Evolutionary conservation across 2,797 vertebrate species (phyloP), one percentile per base, ranked within the genome.

Genomic region (Limosa lapponica): DNA sequence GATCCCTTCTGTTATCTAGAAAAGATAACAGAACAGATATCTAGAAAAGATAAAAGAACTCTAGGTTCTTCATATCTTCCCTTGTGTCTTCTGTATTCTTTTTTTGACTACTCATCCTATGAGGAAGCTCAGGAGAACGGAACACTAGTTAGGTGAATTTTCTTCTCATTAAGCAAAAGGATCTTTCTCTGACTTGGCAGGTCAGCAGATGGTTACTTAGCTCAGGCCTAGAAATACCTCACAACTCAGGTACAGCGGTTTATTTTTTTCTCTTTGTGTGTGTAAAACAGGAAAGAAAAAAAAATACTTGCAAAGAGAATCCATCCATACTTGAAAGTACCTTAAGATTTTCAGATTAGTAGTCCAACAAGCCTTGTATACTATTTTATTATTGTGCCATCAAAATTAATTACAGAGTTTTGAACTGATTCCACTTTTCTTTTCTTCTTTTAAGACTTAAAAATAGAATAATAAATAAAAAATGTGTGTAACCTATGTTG

Each of bases 401-500:
- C 36, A 52, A 8, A 86, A 48, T 20, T 51, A 62, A 51, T 57
- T 66, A 61, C 30, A 19, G 20, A 73, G 13, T 49, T 91, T 59
- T 70, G 10, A 77, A 13, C 10, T 23, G 4, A 8, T 71, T 46
- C 15, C 4, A 36, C 1, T 28, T 64, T 48, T 46, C 3, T 44
- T 44, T 48, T 10, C 69, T 54, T 48, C 18, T 51, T 44, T 20
- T 15, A 81, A 46, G 23, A 44, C 20, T 78, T 78, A 59, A 69
- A 82, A 69, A 17, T 11, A 55, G 4, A 44, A 49, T 49, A 69
- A 41, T 6, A 22, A 22, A 30, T 15, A 37, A 4, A 7, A n/a
- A 23, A 4, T 6, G 16, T 11, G 28, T 13, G 34, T 9, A 36
- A 3, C 4, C 2, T n/a, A 28, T 74, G 79, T 48, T 1, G 4